Conservation (phyloP, 1,140 invertebrate genomes). For the Lepidotrigona ventralis region DNA sequence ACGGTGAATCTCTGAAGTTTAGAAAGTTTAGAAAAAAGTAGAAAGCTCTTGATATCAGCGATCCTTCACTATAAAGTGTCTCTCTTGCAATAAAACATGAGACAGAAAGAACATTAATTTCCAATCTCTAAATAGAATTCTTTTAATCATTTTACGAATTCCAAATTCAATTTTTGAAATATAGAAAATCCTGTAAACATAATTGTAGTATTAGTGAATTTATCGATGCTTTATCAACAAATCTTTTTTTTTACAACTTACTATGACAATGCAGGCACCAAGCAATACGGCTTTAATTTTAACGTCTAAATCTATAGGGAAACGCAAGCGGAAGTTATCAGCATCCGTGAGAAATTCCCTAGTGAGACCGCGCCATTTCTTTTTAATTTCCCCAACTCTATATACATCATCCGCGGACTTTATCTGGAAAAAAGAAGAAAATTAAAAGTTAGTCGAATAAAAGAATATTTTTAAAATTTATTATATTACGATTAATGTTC, state of each 20-base stretch:
- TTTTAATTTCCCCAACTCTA: conserved; percentile 88
- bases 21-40: neutral
- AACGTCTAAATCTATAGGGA: conserved; percentile 90
- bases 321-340: conserved; percentile 89
- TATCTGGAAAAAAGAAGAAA: conserved; percentile 76
- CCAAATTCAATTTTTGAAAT: conserved; percentile 77
- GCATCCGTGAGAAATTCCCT: conserved; percentile 88
- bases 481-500: neutral
- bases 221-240: neutral
- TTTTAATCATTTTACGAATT: neutral
- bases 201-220: neutral
- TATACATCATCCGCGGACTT: conserved; percentile 83
- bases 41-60: neutral
- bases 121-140: neutral
- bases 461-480: neutral
- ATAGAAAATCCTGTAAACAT: conserved; percentile 86
- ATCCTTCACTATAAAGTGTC: neutral
- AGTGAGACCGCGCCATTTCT: conserved; percentile 87
- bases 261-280: conserved; percentile 87
- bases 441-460: neutral
- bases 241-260: conserved; percentile 74
- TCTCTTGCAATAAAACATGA: neutral
- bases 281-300: conserved; percentile 90
- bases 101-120: neutral
- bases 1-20: neutral